phyloP scores from a whole-genome alignment of 2,888 invertebrate species.

The Eulithis prunata region DNA sequence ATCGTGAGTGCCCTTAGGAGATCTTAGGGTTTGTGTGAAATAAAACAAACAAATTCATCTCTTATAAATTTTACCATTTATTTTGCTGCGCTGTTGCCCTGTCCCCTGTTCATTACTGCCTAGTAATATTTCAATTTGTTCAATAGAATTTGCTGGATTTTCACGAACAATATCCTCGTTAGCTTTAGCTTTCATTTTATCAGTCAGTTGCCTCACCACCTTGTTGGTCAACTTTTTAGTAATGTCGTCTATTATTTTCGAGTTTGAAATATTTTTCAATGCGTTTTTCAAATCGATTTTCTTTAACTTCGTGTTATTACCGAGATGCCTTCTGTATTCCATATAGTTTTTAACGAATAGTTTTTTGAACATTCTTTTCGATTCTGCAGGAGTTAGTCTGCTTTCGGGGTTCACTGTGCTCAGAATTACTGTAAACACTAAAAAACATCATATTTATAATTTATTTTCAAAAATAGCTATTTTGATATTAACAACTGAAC shows the following conservation, averaged over 20 bases:
- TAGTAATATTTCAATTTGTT: conserved; percentile 9
- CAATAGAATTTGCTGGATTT: background rate
- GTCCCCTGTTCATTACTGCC: background rate
- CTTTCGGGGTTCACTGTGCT: background rate
- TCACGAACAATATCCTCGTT: conserved; percentile 2
- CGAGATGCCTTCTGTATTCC: background rate
- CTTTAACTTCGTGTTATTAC: conserved; percentile 1
- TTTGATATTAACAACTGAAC: background rate
- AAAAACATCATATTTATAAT: background rate
- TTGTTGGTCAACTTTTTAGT: conserved; percentile 1
- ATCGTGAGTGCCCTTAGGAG: background rate
- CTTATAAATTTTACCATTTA: conserved; percentile 15
- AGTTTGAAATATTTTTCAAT: conserved; percentile 6
- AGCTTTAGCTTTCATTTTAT: background rate
- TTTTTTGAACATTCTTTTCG: conserved; percentile 15
- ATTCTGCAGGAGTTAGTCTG: background rate
- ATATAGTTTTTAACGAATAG: conserved; percentile 9
- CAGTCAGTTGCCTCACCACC: background rate
- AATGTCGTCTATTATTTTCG: conserved; percentile 9
- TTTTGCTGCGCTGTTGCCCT: background rate
- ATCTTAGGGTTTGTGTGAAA: background rate
- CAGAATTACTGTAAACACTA: conserved; percentile 10
- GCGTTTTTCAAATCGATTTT: conserved; percentile 4
- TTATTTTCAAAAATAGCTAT: no score
- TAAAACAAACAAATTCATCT: conserved; percentile 3